A percentile compares a stretch with the other conserved stretches of the same genome.
phyloP scores from a whole-genome alignment of 2,888 invertebrate species.

The Parapristionchus giblindavisi region DNA sequence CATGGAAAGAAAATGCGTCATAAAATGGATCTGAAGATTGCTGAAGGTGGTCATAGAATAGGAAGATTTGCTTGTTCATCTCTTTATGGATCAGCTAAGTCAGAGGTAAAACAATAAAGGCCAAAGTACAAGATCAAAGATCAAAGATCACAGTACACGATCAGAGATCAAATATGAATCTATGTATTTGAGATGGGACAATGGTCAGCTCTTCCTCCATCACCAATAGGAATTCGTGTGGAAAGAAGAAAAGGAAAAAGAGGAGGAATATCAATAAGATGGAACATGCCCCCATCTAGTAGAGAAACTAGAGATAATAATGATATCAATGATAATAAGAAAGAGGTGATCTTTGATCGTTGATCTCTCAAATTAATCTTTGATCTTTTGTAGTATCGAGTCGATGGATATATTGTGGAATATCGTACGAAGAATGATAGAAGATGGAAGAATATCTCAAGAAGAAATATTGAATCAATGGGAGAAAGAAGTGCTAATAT shows the following conservation, averaged over 20 bases:
- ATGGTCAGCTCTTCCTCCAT: conserved; percentile 20
- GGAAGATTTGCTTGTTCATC: conserved; percentile 63
- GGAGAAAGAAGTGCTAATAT: conserved; percentile 45
- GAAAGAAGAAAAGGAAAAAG: conserved; percentile 17
- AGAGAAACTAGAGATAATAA: conserved; percentile 18
- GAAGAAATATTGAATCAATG: conserved; percentile 50
- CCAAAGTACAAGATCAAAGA: background rate
- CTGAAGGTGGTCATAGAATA: conserved; percentile 38
- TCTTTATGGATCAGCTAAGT: conserved; percentile 51
- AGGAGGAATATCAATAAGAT: conserved; percentile 24
- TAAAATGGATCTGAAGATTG: conserved; percentile 29
- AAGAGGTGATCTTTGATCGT: background rate
- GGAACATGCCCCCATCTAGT: conserved; percentile 32
- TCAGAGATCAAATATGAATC: background rate
- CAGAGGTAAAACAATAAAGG: conserved; percentile 2
- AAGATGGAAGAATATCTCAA: conserved; percentile 55
- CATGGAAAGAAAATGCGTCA: conserved; percentile 24
- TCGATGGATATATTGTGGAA: conserved; percentile 59
- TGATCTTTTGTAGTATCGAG: background rate
- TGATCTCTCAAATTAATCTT: background rate
- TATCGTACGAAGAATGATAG: conserved; percentile 55
- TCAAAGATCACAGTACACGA: conserved; percentile 3
- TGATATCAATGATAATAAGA: conserved; percentile 3
- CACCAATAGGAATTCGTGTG: conserved; percentile 24
- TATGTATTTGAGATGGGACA: background rate